phyloP scores from a whole-genome alignment of 2,113 vertebrate species.

The Meleagris gallopavo region DNA sequence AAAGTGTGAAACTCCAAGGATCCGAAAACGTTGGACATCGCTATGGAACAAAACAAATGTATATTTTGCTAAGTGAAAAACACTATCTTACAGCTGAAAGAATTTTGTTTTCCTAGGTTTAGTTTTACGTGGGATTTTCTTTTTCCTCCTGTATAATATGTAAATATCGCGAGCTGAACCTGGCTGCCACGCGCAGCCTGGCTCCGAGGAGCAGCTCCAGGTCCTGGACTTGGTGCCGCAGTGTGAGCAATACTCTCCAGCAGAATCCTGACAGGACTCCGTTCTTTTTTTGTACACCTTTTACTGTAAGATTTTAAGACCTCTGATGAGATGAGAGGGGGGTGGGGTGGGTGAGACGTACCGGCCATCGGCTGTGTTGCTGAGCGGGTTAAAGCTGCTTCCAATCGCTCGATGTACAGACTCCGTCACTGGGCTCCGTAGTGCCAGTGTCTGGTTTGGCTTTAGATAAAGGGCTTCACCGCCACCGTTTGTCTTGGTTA shows the following conservation, averaged over 20 bases:
- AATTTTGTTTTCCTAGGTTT: conserved; percentile 84
- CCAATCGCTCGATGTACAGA: conserved; percentile 66
- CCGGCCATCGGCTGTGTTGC: conserved; percentile 41
- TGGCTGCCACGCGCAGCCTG: conserved; percentile 66
- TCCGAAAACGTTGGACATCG: conserved; percentile 75
- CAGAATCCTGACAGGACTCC: conserved; percentile 74
- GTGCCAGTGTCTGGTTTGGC: conserved; percentile 35
- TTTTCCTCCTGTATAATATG: conserved; percentile 92
- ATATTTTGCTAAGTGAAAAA: conserved; percentile 91
- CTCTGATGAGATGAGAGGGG: conserved; percentile 58
- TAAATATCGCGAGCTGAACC: conserved; percentile 87
- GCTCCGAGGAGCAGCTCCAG: conserved; percentile 67
- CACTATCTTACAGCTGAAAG: conserved; percentile 86
- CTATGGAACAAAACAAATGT: conserved; percentile 87
- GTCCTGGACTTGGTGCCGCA: conserved; percentile 66
- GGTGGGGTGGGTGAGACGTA: background rate
- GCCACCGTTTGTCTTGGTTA: conserved; percentile 64
- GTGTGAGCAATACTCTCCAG: conserved; percentile 76
- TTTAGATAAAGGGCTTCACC: conserved; percentile 65
- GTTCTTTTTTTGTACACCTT: conserved; percentile 77
- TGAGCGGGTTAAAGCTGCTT: conserved; percentile 72
- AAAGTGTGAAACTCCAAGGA: conserved; percentile 77
- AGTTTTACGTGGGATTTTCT: conserved; percentile 80
- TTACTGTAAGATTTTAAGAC: conserved; percentile 85
- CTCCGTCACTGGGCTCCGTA: conserved; percentile 57